Percentiles rank a stretch among this genome's conserved stretches.
Conservation (phyloP, 2,113 vertebrate species). For the Triplophysa rosa region DNA sequence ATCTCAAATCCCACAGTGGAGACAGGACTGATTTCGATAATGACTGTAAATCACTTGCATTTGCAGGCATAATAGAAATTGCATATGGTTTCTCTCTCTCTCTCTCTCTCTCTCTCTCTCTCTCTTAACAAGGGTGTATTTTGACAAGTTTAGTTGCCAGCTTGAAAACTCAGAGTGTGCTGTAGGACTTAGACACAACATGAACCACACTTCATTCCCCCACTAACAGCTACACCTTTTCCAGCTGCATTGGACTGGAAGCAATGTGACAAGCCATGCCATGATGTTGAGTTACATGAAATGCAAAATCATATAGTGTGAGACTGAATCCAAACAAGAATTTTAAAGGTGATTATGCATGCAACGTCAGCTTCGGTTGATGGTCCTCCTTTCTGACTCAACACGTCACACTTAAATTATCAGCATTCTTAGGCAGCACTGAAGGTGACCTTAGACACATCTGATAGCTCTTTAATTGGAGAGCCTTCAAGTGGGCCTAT, state of each 20-base stretch:
- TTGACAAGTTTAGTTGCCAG: slow-evolving; percentile 48
- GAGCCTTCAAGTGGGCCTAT: slow-evolving; percentile 56
- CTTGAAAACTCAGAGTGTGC: slow-evolving; percentile 45
- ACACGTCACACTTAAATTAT: slow-evolving; percentile 54
- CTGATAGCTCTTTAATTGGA: slow-evolving; percentile 71
- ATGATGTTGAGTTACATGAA: slow-evolving; percentile 30
- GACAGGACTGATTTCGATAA: slow-evolving; percentile 64
- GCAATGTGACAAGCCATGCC: slow-evolving; percentile 43
- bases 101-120: slow-evolving; percentile 23
- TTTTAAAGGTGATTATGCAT: slow-evolving; percentile 21
- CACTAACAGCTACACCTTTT: slow-evolving; percentile 1
- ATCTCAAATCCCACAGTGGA: slow-evolving; percentile 62
- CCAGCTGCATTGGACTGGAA: slow-evolving; percentile 45
- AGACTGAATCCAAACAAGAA: too few species aligned
- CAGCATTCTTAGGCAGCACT: slow-evolving; percentile 50
- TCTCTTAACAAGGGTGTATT: slow-evolving; percentile 41
- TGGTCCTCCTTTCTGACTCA: slow-evolving; percentile 44
- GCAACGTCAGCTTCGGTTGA: not conserved
- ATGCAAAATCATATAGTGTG: slow-evolving; percentile 3
- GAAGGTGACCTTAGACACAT: slow-evolving; percentile 61
- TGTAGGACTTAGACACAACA: slow-evolving; percentile 21
- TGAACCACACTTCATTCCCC: not conserved
- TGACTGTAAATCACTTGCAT: slow-evolving; percentile 59
- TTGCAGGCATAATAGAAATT: slow-evolving; percentile 62
- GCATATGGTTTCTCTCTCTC: slow-evolving; percentile 48